Conservation (phyloP, 2,888 invertebrate genomes). For the Nomada hirtipes region DNA sequence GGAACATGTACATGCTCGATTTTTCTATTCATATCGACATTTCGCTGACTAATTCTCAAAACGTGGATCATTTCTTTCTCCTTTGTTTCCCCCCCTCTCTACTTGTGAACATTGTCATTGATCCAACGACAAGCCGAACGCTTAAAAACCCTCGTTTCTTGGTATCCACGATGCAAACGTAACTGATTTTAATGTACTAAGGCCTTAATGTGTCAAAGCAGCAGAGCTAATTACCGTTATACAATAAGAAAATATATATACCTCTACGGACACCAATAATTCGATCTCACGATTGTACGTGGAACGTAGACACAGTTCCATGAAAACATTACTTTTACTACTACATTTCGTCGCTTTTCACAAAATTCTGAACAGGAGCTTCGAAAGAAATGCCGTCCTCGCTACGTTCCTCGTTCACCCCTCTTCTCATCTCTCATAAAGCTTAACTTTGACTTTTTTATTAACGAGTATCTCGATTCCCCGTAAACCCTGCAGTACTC, state of each 20-base stretch:
- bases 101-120: neutral
- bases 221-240: slow-evolving; percentile 68
- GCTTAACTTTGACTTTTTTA: slow-evolving; percentile 55
- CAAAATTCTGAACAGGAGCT: slow-evolving; percentile 40
- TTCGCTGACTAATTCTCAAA: slow-evolving; percentile 13
- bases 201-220: slow-evolving; percentile 70
- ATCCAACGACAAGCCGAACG: slow-evolving; percentile 12
- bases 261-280: slow-evolving; percentile 74
- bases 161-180: slow-evolving; percentile 30
- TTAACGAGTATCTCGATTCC: slow-evolving; percentile 69
- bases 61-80: neutral
- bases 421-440: slow-evolving; percentile 43
- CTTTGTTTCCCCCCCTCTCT: neutral
- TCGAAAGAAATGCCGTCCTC: slow-evolving; percentile 12
- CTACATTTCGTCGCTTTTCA: slow-evolving; percentile 20
- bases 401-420: slow-evolving; percentile 18
- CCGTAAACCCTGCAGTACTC: slow-evolving; percentile 68
- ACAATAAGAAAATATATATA: slow-evolving; percentile 74
- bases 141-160: slow-evolving; percentile 19
- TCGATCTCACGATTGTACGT: slow-evolving; percentile 69
- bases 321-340: slow-evolving; percentile 36
- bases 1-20: slow-evolving; percentile 24
- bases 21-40: slow-evolving; percentile 3
- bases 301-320: slow-evolving; percentile 61
- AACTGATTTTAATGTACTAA: slow-evolving; percentile 68